A percentile compares a stretch with the other conserved stretches of the same genome.
These are phyloP conservation scores for Pinctada fucata DNA, from an alignment of 2,888 invertebrate genomes.

Conservation along the genomic window DNA sequence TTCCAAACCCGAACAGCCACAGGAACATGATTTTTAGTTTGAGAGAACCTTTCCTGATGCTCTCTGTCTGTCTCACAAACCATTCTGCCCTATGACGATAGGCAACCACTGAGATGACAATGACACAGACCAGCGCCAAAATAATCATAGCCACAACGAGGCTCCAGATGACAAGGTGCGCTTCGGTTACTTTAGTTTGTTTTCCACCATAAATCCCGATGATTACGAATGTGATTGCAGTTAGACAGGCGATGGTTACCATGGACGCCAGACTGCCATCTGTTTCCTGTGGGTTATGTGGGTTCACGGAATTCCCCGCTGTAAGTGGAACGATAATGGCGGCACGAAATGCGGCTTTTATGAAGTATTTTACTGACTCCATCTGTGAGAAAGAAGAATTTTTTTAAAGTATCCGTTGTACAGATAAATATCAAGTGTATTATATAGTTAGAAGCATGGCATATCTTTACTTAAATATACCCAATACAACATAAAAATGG, in stretches of 20 bases:
- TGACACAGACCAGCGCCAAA: conserved; percentile 4
- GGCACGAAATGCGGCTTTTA: conserved; percentile 10
- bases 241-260: conserved; percentile 17
- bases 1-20: conserved; percentile 19
- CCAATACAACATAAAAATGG: too few relatives aligned
- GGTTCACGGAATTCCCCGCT: conserved; percentile 5
- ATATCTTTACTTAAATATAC: too few relatives aligned
- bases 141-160: conserved; percentile 8
- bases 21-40: conserved; percentile 16
- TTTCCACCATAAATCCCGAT: conserved; percentile 23
- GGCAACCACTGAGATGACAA: conserved; percentile 17
- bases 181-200: not conserved
- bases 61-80: not conserved
- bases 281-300: conserved; percentile 10
- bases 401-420: too few relatives aligned
- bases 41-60: not conserved
- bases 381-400: conserved; percentile 2
- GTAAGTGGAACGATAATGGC: conserved; percentile 13
- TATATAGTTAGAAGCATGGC: too few relatives aligned
- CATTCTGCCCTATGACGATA: conserved; percentile 9
- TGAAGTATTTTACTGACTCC: not conserved
- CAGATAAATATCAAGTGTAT: too few relatives aligned
- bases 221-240: conserved; percentile 15
- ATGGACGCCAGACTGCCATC: conserved; percentile 23
- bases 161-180: conserved; percentile 6